These are phyloP conservation scores for Emydocephalus ijimae DNA, from an alignment of 2,113 vertebrate species.

Conservation along the genomic window DNA sequence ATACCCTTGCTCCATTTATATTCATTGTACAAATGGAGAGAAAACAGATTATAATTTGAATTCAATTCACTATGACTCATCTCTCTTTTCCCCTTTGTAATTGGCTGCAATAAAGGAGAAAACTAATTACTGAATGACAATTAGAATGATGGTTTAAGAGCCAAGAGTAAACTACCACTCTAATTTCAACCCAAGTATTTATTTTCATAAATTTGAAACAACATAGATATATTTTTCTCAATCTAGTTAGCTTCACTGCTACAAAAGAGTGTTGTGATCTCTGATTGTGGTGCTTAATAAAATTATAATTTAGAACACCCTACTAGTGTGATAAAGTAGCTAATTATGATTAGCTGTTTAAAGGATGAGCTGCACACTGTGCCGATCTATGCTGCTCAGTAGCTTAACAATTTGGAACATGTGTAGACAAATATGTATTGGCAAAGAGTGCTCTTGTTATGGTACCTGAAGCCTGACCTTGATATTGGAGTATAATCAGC, in stretches of 20 bases:
- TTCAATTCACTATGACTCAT: conserved; percentile 59
- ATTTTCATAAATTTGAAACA: conserved; percentile 49
- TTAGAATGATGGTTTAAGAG: conserved; percentile 55
- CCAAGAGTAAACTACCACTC: conserved; percentile 49
- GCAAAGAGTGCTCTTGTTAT: conserved; percentile 18
- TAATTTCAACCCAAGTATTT: conserved; percentile 60
- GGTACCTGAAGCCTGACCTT: not conserved
- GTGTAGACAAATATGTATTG: conserved; percentile 34
- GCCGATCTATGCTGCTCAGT: conserved; percentile 39
- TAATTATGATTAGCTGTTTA: conserved; percentile 64
- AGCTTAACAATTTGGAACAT: conserved; percentile 50
- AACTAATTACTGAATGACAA: conserved; percentile 58
- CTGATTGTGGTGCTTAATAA: conserved; percentile 62
- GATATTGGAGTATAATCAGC: not conserved
- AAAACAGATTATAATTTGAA: conserved; percentile 43
- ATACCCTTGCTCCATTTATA: conserved; percentile 45
- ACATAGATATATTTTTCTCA: conserved; percentile 54
- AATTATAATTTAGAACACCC: conserved; percentile 52
- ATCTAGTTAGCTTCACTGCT: conserved; percentile 45
- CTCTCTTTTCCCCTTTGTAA: conserved; percentile 32
- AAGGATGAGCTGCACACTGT: conserved; percentile 47
- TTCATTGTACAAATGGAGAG: conserved; percentile 45
- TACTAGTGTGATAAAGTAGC: conserved; percentile 61
- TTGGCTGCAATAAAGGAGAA: conserved; percentile 57
- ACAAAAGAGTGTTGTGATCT: conserved; percentile 51